phyloP scores from a whole-genome alignment of 2,113 vertebrate genomes.

The Strigops habroptila region DNA sequence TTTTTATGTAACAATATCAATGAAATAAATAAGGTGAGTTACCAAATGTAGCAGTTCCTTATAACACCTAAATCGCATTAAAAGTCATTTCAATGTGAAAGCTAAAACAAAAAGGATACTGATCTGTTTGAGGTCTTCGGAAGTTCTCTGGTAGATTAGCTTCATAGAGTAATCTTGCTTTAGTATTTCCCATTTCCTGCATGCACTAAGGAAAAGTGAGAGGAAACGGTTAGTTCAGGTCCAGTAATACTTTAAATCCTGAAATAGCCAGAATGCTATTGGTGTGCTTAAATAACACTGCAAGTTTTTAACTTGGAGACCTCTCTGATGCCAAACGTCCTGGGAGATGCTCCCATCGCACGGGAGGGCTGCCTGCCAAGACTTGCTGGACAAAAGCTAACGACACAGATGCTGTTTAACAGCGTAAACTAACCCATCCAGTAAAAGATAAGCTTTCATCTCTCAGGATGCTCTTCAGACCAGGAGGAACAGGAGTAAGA shows the following conservation, averaged over 20 bases:
- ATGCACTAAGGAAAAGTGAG: conserved; percentile 81
- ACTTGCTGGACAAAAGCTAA: neutral
- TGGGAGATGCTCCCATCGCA: rapidly evolving
- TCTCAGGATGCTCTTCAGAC: neutral
- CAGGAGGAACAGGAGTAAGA: neutral
- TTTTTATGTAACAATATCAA: neutral
- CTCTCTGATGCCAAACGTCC: rapidly evolving
- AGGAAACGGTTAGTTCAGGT: neutral
- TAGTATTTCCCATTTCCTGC: conserved; percentile 97
- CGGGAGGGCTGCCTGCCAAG: neutral
- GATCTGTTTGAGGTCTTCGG: conserved; percentile 94
- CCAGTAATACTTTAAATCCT: neutral
- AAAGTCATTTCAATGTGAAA: neutral
- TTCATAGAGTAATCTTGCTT: conserved; percentile 91
- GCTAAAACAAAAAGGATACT: conserved; percentile 87
- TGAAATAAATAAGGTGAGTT: neutral
- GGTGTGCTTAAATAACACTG: neutral
- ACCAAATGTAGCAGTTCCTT: neutral
- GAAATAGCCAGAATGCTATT: neutral
- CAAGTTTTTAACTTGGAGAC: neutral
- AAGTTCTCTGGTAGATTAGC: conserved; percentile 95
- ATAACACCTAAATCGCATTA: neutral
- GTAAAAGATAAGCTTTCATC: neutral
- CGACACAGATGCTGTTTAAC: neutral
- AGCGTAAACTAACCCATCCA: neutral